These are phyloP conservation scores for Coregonus sp. DNA, from an alignment of 2,797 vertebrate species.

Conservation along the genomic window DNA sequence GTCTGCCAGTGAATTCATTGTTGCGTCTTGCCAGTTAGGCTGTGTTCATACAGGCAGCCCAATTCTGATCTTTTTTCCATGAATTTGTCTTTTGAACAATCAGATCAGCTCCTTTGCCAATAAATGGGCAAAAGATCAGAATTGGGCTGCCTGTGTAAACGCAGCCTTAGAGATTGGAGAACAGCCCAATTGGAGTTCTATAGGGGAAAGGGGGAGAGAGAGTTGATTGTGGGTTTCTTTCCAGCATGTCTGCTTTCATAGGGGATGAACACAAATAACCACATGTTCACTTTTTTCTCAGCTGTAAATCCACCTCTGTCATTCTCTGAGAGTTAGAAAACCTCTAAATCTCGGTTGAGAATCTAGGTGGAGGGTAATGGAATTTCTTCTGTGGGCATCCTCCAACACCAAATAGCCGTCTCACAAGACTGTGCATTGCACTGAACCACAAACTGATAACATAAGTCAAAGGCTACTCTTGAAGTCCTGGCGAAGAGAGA, in stretches of 20 bases:
- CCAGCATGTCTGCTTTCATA: constrained; percentile 36
- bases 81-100: constrained; percentile 25
- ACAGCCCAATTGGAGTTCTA: constrained; percentile 24
- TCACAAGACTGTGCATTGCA: constrained; percentile 63
- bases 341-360: constrained; percentile 14
- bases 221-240: constrained; percentile 34
- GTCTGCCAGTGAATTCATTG: constrained; percentile 32
- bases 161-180: constrained; percentile 14
- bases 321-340: not conserved
- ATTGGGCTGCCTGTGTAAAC: too few species aligned
- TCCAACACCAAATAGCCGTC: constrained; percentile 64
- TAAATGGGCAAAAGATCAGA: too few species aligned
- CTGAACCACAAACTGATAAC: constrained; percentile 68
- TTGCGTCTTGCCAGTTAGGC: constrained; percentile 36
- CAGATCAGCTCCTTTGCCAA: too few species aligned
- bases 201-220: constrained; percentile 27
- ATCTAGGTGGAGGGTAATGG: constrained; percentile 65
- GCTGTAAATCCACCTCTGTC: not conserved
- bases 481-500: constrained; percentile 54
- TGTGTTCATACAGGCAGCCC: not conserved
- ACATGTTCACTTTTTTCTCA: constrained; percentile 25
- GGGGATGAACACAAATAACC: constrained; percentile 42
- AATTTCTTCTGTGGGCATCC: constrained; percentile 65
- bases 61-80: too few species aligned
- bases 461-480: constrained; percentile 66